A percentile compares a stretch with the other conserved stretches of the same genome.
Conservation (phyloP, 2,113 vertebrate species). For the Loxodonta africana region DNA sequence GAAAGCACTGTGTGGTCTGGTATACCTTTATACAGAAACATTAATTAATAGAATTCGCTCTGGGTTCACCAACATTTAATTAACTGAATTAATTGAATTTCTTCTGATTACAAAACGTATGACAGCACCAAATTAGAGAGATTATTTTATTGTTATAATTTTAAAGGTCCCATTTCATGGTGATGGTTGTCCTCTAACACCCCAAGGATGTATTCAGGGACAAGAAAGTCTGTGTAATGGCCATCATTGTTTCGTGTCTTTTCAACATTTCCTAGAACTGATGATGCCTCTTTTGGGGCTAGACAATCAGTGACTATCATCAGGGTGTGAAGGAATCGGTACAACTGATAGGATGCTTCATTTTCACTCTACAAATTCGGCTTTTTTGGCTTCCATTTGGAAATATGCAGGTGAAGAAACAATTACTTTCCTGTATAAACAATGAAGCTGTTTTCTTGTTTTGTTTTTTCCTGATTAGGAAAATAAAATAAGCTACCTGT, state of each 20-base stretch:
- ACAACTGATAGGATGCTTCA: not conserved
- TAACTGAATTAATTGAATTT: conserved; percentile 79
- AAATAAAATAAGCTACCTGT: not conserved
- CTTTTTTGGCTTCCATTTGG: not conserved
- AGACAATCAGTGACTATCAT: not conserved
- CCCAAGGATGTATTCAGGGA: not conserved
- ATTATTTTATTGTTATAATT: conserved; percentile 15
- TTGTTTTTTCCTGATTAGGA: conserved; percentile 13
- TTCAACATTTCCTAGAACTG: not conserved
- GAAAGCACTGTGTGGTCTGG: conserved; percentile 52
- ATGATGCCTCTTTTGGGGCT: not conserved
- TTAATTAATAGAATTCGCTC: conserved; percentile 76
- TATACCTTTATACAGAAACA: conserved; percentile 65
- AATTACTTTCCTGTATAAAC: conserved; percentile 24
- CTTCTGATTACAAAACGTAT: conserved; percentile 64
- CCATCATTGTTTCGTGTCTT: not conserved
- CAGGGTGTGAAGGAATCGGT: not conserved
- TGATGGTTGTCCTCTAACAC: not conserved
- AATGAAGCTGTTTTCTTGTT: not conserved
- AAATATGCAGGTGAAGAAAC: not conserved
- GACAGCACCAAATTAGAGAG: conserved; percentile 54
- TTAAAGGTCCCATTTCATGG: conserved; percentile 15
- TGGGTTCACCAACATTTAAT: conserved; percentile 74
- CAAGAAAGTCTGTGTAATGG: not conserved
- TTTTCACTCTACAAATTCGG: not conserved